phyloP scores from a whole-genome alignment of 2,797 vertebrate genomes.

The Amphiprion clarkii region DNA sequence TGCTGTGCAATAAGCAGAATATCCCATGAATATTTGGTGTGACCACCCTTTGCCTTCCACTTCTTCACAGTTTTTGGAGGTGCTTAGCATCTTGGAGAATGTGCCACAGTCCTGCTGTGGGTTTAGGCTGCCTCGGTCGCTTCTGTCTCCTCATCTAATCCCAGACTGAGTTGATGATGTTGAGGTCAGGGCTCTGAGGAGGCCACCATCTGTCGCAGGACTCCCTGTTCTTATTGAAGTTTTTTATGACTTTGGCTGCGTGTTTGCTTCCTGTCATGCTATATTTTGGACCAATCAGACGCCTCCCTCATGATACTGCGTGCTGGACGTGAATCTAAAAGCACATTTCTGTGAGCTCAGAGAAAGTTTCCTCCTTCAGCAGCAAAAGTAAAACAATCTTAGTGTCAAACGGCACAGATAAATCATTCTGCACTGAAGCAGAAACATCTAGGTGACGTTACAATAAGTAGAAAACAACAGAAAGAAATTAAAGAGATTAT shows the following conservation, averaged over 20 bases:
- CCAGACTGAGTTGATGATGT: conserved; percentile 1
- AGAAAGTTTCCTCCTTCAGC: not conserved
- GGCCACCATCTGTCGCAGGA: conserved; percentile 17
- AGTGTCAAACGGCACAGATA: not conserved
- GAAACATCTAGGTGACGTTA: not conserved
- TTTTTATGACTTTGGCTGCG: not conserved
- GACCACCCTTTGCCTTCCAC: no score
- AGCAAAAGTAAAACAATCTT: not conserved
- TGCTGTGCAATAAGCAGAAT: no score
- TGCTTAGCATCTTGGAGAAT: no score
- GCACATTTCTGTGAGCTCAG: not conserved
- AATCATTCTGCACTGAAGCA: not conserved
- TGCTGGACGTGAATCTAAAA: not conserved
- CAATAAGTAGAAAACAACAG: not conserved
- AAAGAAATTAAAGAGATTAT: not conserved
- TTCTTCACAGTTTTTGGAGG: no score
- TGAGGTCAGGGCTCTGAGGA: conserved; percentile 8
- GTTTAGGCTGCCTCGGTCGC: not conserved
- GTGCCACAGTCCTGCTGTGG: not conserved
- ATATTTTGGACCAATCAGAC: not conserved
- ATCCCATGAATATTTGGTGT: no score
- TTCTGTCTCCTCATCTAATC: conserved; percentile 1
- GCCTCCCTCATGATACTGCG: not conserved
- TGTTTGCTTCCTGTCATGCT: not conserved
- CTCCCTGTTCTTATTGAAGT: conserved; percentile 2